A percentile compares a stretch with the other conserved stretches of the same genome.
Conservation (phyloP, 2,888 invertebrate species). For the Crematogaster levior region DNA sequence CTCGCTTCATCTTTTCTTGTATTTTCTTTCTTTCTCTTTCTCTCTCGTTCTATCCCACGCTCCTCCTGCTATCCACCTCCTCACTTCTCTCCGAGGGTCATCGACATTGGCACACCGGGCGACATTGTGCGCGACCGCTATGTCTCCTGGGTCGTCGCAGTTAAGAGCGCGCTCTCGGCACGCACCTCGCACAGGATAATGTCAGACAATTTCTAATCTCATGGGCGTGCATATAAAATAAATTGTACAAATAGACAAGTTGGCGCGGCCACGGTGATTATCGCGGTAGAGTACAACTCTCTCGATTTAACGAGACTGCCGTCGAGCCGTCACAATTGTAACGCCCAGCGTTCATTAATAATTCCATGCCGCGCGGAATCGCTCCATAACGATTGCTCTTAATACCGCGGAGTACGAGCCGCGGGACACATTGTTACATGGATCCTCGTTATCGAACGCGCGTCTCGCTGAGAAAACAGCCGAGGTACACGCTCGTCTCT, state of each 20-base stretch:
- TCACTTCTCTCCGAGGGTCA: conserved; percentile 72
- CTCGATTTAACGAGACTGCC: conserved; percentile 48
- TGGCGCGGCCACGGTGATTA: conserved; percentile 18
- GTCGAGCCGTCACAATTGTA: conserved; percentile 34
- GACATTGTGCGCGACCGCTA: conserved; percentile 63
- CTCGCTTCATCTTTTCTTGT: conserved; percentile 52
- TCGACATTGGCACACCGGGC: conserved; percentile 72
- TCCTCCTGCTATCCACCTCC: conserved; percentile 23
- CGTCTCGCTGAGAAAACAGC: conserved; percentile 39
- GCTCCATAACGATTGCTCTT: conserved; percentile 26
- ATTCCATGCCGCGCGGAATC: conserved; percentile 27
- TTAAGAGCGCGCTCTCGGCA: conserved; percentile 60
- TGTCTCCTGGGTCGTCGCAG: conserved; percentile 57
- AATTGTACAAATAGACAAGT: conserved; percentile 49
- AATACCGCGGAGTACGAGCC: conserved; percentile 27
- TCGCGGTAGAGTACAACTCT: conserved; percentile 13
- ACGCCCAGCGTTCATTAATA: conserved; percentile 42
- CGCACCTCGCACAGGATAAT: conserved; percentile 77
- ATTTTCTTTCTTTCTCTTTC: conserved; percentile 38
- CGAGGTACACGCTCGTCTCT: conserved; percentile 27
- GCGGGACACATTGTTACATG: conserved; percentile 51
- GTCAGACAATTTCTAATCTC: conserved; percentile 29
- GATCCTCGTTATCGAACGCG: conserved; percentile 42
- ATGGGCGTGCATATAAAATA: conserved; percentile 25
- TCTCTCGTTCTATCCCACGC: conserved; percentile 18